Conservation (phyloP, 2,888 invertebrate genomes). For the Eledona agricola region DNA sequence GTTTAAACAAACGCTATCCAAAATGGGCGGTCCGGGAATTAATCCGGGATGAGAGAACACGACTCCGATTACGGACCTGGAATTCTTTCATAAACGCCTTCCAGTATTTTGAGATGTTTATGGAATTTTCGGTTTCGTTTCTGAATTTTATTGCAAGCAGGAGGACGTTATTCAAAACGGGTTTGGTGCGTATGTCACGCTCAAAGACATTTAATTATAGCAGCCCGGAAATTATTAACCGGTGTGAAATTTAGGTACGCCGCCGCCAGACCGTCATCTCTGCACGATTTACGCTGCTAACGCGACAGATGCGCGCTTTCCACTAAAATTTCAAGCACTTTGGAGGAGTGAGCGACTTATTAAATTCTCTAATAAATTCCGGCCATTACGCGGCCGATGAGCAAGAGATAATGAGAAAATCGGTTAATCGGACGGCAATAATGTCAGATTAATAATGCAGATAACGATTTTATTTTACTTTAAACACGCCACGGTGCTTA, state of each 20-base stretch:
- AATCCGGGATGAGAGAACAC: constrained; percentile 14
- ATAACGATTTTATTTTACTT: constrained; percentile 17
- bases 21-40: constrained; percentile 33
- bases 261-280: constrained; percentile 5
- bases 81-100: constrained; percentile 14
- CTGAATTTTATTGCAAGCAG: constrained; percentile 19
- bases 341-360: constrained; percentile 13
- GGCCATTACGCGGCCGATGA: constrained; percentile 13
- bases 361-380: constrained; percentile 17
- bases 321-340: constrained; percentile 1
- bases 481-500: constrained; percentile 16
- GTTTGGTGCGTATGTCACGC: constrained; percentile 25
- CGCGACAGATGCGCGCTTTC: constrained; percentile 9
- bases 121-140: constrained; percentile 21
- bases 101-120: constrained; percentile 20
- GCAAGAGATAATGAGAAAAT: constrained; percentile 17
- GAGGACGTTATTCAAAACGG: constrained; percentile 23
- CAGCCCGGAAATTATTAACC: constrained; percentile 26
- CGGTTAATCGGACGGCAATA: constrained; percentile 24
- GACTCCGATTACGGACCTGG: constrained; percentile 9
- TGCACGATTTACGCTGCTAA: constrained; percentile 20
- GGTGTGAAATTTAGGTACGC: constrained; percentile 21
- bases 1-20: constrained; percentile 33
- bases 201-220: constrained; percentile 29
- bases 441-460: constrained; percentile 26